These are phyloP conservation scores for Schizopygopsis pylzovi DNA, from an alignment of 2,797 vertebrate species.

Conservation along the genomic window DNA sequence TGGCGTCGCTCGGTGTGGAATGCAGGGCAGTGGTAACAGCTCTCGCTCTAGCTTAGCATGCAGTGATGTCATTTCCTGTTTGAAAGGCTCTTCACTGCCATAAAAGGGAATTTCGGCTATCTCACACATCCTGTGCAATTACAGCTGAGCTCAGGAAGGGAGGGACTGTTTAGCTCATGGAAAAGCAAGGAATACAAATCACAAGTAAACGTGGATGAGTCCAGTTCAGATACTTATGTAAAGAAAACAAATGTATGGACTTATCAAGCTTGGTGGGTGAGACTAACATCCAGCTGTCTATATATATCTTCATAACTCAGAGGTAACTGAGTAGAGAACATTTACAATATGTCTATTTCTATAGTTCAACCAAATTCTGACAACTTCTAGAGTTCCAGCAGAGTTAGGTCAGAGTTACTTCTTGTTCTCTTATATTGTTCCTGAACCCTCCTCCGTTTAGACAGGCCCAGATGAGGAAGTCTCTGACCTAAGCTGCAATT, in stretches of 20 bases:
- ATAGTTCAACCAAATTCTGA: not conserved
- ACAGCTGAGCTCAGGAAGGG: conserved; percentile 62
- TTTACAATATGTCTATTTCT: not conserved
- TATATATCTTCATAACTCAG: not conserved
- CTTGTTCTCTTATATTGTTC: not conserved
- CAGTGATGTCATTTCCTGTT: conserved; percentile 81
- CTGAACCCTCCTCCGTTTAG: conserved; percentile 26
- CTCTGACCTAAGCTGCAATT: conserved; percentile 62
- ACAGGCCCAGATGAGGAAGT: conserved; percentile 64
- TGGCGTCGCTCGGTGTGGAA: conserved; percentile 62
- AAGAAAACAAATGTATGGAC: not conserved
- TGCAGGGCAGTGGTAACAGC: conserved; percentile 64
- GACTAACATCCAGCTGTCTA: not conserved
- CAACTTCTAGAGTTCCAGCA: not conserved
- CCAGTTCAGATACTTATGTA: not conserved
- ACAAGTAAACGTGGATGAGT: conserved; percentile 51
- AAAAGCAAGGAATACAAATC: conserved; percentile 52
- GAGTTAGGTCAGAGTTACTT: not conserved
- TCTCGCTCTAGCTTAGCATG: conserved; percentile 62
- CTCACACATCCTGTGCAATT: conserved; percentile 70
- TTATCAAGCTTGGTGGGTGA: not conserved
- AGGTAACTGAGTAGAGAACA: not conserved
- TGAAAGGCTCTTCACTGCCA: conserved; percentile 74
- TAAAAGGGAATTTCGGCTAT: conserved; percentile 82
- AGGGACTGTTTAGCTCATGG: conserved; percentile 60